Percentiles rank a stretch among this genome's conserved stretches.
Evolutionary conservation across 2,113 vertebrate genomes (phyloP).

Genomic region (Tetrax tetrax): DNA sequence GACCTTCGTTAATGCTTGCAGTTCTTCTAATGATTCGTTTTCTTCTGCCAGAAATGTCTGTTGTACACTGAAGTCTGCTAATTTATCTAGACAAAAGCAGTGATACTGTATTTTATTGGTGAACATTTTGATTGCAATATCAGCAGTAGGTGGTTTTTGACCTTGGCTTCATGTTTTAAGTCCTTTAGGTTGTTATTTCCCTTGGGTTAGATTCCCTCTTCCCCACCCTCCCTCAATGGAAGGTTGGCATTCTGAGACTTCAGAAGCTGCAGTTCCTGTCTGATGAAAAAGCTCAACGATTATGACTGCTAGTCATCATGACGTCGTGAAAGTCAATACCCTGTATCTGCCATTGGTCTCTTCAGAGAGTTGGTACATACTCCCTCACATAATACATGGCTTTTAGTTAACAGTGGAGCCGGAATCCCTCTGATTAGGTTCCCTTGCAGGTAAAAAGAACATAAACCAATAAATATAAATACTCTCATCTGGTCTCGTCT

Average conservation of each 20-base stretch:
- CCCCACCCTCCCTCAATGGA: neutral
- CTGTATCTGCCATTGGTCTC: neutral
- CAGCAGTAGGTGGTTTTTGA: neutral
- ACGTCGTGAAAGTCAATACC: neutral
- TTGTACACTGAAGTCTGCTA: neutral
- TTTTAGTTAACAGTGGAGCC: neutral
- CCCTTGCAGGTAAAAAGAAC: neutral
- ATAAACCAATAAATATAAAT: no score
- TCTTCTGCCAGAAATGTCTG: neutral
- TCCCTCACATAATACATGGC: neutral
- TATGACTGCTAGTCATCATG: fast-evolving
- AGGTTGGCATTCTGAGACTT: neutral
- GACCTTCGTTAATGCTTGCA: neutral
- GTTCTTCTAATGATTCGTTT: neutral
- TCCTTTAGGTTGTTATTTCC: neutral
- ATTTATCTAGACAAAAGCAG: neutral
- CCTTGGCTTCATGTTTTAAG: neutral
- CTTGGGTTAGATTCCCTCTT: neutral
- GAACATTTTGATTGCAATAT: neutral
- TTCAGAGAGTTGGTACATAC: neutral
- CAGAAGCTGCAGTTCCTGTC: neutral
- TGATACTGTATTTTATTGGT: neutral
- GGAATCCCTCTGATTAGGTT: neutral
- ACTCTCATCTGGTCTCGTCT: neutral
- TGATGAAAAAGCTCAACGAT: neutral